Percentiles rank a stretch among this genome's conserved stretches.
These are phyloP conservation scores for Lasioglossum morio DNA, from an alignment of 2,888 invertebrate genomes.

Conservation along the genomic window DNA sequence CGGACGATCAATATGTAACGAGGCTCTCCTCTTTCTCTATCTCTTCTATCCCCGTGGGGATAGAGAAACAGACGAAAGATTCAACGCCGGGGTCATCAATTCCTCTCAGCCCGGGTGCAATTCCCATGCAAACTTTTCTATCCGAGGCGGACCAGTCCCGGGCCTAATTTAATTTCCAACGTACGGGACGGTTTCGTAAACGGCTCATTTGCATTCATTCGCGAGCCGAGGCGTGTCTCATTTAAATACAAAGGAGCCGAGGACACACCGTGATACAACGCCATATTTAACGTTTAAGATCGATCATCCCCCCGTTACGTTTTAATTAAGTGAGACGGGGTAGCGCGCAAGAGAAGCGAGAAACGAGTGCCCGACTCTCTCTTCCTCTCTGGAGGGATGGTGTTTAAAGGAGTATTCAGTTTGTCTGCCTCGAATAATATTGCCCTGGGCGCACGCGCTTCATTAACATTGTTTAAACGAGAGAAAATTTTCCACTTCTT, in stretches of 20 bases:
- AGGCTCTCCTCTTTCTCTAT: neutral
- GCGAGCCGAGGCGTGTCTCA: constrained; percentile 38
- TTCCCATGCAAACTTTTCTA: constrained; percentile 53
- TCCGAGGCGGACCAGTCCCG: neutral
- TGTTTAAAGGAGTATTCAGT: neutral
- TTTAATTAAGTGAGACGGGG: constrained; percentile 51
- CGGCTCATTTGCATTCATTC: constrained; percentile 65
- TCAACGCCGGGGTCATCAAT: constrained; percentile 31
- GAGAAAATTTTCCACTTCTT: neutral
- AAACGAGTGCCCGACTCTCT: neutral
- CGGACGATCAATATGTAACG: constrained; percentile 31
- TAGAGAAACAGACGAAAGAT: neutral
- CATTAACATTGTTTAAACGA: constrained; percentile 7
- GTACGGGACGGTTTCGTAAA: constrained; percentile 38
- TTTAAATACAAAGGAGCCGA: constrained; percentile 69
- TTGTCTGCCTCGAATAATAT: constrained; percentile 10
- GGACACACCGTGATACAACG: constrained; percentile 35
- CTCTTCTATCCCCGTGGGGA: neutral
- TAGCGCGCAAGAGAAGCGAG: neutral
- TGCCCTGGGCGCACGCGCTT: neutral
- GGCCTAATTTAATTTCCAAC: constrained; percentile 60
- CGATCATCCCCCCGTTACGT: constrained; percentile 26
- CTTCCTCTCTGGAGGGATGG: neutral
- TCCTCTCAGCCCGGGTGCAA: constrained; percentile 23
- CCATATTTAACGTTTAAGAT: constrained; percentile 61